Evolutionary conservation across 2,888 invertebrate genomes (phyloP).

Genomic region (Drosophila stalkeri): DNA sequence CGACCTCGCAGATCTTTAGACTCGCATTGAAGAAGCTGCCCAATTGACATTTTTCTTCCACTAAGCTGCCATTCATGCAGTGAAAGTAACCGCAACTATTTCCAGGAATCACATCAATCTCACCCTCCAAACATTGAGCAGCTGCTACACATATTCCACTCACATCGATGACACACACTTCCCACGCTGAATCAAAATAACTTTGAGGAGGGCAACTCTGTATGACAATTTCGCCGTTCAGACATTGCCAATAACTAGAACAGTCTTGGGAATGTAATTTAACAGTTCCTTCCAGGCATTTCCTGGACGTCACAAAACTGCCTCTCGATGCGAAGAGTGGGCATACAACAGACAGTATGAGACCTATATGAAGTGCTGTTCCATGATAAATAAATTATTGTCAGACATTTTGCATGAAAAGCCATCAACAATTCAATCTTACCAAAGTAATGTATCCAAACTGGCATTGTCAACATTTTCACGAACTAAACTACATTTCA

Average conservation of each 20-base stretch:
- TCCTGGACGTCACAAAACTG: not conserved
- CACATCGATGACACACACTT: constrained; percentile 36
- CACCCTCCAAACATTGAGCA: constrained; percentile 30
- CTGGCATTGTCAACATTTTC: constrained; percentile 34
- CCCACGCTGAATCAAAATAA: constrained; percentile 25
- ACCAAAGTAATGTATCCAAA: constrained; percentile 35
- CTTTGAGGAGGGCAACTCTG: constrained; percentile 29
- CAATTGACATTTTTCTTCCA: not conserved
- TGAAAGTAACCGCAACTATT: constrained; percentile 17
- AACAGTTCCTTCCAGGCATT: constrained; percentile 44
- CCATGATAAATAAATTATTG: not conserved
- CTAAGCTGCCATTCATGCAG: constrained; percentile 11
- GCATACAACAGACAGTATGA: constrained; percentile 4
- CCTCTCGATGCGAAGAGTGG: not conserved
- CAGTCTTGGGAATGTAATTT: constrained; percentile 24
- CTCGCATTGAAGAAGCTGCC: constrained; percentile 1
- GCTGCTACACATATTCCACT: constrained; percentile 5
- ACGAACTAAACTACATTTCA: constrained; percentile 17
- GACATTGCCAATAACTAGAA: constrained; percentile 38
- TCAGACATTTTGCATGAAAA: not conserved
- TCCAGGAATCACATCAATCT: constrained; percentile 4
- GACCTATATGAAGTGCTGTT: constrained; percentile 26
- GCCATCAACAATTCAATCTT: constrained; percentile 14
- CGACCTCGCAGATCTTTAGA: not conserved
- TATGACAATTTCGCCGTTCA: constrained; percentile 18